Conservation (phyloP, 2,888 invertebrate genomes). For the Ryuthela nishihirai region DNA sequence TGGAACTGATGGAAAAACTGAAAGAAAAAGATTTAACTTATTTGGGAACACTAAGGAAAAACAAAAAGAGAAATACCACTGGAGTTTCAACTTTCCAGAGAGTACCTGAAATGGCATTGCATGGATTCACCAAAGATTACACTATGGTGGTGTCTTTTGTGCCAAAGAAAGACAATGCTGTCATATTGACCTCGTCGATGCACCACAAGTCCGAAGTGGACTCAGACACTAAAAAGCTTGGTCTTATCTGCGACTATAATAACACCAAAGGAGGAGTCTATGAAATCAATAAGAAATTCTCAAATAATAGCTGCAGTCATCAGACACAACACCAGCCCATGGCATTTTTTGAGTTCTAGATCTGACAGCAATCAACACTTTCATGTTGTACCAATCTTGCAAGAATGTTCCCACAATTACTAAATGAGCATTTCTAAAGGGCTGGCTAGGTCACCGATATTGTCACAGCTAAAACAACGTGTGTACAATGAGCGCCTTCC, state of each 20-base stretch:
- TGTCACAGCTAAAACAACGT: no score
- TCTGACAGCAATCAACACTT: conserved; percentile 4
- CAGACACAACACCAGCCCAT: not conserved
- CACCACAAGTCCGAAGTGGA: not conserved
- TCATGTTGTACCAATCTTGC: conserved; percentile 2
- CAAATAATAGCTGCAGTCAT: not conserved
- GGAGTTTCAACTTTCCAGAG: not conserved
- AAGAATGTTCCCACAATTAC: not conserved
- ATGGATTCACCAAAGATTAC: conserved; percentile 1
- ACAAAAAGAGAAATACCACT: conserved; percentile 6
- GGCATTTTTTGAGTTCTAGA: not conserved
- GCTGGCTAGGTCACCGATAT: no score
- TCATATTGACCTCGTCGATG: conserved; percentile 4
- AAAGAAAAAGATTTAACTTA: not conserved
- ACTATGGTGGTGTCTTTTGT: no score
- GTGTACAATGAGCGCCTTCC: no score
- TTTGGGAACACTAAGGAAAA: conserved; percentile 8
- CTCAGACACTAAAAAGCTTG: not conserved
- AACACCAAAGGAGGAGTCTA: conserved; percentile 10
- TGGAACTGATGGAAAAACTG: not conserved
- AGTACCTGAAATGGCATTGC: not conserved
- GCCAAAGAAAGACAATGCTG: no score
- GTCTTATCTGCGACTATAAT: conserved; percentile 10
- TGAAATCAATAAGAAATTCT: conserved; percentile 5
- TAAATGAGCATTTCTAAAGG: no score